Conservation (phyloP, 2,797 vertebrate genomes). For the Mormyrus proboscirostris region DNA sequence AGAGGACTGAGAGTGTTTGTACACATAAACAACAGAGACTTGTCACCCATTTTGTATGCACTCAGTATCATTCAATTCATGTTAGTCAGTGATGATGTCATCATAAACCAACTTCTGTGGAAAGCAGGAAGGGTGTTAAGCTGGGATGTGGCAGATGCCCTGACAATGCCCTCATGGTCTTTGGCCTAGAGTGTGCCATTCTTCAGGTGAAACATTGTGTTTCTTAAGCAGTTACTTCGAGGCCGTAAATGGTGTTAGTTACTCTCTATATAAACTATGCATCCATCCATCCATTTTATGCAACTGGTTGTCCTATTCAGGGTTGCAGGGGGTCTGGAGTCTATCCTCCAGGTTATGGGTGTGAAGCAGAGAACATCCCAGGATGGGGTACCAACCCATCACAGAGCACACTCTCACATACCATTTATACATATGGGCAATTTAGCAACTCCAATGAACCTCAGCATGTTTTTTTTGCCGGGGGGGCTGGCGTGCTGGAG, state of each 20-base stretch:
- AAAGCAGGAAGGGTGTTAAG: not conserved
- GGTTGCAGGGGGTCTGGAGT: not conserved
- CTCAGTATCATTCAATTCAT: not conserved
- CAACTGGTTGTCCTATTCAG: not conserved
- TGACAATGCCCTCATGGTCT: not conserved
- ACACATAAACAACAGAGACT: not conserved
- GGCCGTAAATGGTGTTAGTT: not conserved
- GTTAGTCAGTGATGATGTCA: not conserved
- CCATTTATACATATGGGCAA: not conserved
- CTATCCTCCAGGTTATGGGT: not conserved
- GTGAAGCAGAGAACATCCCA: not conserved
- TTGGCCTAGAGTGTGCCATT: not conserved
- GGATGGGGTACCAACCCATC: not conserved
- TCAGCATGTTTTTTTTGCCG: not conserved
- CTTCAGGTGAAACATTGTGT: not conserved
- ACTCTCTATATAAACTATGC: not conserved
- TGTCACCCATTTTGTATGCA: not conserved
- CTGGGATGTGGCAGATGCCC: not conserved
- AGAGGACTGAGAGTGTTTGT: not conserved
- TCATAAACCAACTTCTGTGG: not conserved
- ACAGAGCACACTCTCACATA: not conserved
- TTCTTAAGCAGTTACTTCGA: not conserved
- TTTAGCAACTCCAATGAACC: not conserved
- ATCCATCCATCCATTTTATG: not conserved
- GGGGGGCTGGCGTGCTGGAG: not conserved